phyloP scores from a whole-genome alignment of 2,113 vertebrate genomes.

The Podocnemis expansa region DNA sequence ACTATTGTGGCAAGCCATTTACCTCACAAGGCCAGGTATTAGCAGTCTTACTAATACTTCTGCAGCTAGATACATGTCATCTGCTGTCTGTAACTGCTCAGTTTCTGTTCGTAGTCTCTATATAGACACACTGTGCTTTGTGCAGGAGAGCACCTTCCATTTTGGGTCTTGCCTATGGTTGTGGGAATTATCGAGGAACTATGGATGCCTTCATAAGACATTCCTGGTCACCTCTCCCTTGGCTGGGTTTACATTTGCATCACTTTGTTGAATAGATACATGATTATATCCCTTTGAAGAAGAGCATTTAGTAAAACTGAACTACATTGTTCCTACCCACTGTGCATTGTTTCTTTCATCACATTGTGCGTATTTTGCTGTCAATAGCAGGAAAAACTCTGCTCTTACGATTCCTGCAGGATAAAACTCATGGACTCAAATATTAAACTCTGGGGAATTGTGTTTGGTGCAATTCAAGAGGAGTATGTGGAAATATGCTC shows the following conservation, averaged over 20 bases:
- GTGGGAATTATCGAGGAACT: neutral
- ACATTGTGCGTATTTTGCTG: neutral
- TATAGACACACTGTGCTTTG: neutral
- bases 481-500: accelerated
- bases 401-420: neutral
- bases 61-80: neutral
- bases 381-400: neutral
- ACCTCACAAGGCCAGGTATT: neutral
- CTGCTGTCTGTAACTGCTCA: neutral
- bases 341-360: neutral
- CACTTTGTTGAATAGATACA: neutral
- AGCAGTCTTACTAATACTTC: neutral
- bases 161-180: neutral
- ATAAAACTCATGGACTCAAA: neutral
- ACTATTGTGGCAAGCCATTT: neutral
- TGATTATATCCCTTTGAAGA: accelerated
- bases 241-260: neutral
- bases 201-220: neutral
- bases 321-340: accelerated
- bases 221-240: neutral
- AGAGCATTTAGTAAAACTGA: accelerated
- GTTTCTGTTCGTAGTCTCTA: neutral
- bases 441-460: accelerated
- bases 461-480: accelerated
- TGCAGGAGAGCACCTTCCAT: neutral